Percentiles rank a stretch among this genome's conserved stretches.
Evolutionary conservation across 2,888 invertebrate species (phyloP).

Genomic region (Apamea anceps): DNA sequence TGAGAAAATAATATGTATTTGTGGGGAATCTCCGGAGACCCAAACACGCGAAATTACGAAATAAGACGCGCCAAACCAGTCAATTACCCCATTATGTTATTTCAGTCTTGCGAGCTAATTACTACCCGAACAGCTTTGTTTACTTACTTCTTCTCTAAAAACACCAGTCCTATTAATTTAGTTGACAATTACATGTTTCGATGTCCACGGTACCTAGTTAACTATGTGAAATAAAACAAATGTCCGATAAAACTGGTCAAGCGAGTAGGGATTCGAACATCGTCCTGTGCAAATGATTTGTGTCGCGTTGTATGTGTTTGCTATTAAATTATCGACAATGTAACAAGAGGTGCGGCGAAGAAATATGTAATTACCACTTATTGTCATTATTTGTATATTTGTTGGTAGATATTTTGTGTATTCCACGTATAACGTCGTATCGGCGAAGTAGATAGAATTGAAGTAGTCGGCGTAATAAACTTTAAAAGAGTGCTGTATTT

Average conservation of each 20-base stretch:
- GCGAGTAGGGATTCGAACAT: slow-evolving; percentile 58
- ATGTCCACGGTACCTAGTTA: slow-evolving; percentile 64
- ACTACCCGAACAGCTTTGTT: slow-evolving; percentile 74
- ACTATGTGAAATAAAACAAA: slow-evolving; percentile 66
- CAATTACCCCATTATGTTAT: slow-evolving; percentile 76
- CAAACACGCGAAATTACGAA: slow-evolving; percentile 67
- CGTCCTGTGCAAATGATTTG: slow-evolving; percentile 70
- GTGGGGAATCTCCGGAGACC: slow-evolving; percentile 59
- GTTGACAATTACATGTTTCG: slow-evolving; percentile 66
- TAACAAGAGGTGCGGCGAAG: slow-evolving; percentile 65
- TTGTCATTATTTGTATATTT: slow-evolving; percentile 61
- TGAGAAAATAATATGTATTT: slow-evolving; percentile 65
- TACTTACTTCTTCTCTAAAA: slow-evolving; percentile 71
- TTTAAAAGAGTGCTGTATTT: slow-evolving; percentile 63
- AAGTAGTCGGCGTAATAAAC: slow-evolving; percentile 57
- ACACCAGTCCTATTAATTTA: slow-evolving; percentile 68
- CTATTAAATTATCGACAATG: slow-evolving; percentile 70
- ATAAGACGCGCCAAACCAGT: slow-evolving; percentile 74
- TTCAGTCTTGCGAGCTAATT: slow-evolving; percentile 70
- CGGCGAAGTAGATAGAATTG: slow-evolving; percentile 28
- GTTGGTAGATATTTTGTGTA: slow-evolving; percentile 45
- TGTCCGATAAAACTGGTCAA: slow-evolving; percentile 67
- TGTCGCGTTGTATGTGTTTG: slow-evolving; percentile 65
- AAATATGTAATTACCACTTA: slow-evolving; percentile 68
- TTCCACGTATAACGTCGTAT: slow-evolving; percentile 16